These are phyloP conservation scores for Cordylochernes scorpioides DNA, from an alignment of 2,888 invertebrate species.

Conservation along the genomic window DNA sequence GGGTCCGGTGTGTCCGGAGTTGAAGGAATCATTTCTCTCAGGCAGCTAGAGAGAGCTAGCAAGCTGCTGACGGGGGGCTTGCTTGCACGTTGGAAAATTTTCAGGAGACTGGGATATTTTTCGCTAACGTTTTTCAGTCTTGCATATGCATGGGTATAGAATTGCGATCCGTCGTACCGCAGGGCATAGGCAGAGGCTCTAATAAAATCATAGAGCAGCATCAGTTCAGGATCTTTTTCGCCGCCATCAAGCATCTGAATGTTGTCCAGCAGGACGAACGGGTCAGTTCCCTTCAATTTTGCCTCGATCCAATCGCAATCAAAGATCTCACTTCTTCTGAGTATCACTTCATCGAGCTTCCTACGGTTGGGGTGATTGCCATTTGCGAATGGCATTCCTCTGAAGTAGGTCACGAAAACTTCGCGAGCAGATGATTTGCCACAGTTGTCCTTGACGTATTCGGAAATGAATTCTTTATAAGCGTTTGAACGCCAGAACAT, in stretches of 20 bases:
- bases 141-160: conserved; percentile 39
- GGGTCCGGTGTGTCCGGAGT: conserved; percentile 2
- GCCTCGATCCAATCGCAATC: conserved; percentile 50
- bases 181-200: conserved; percentile 42
- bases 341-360: conserved; percentile 51
- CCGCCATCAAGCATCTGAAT: conserved; percentile 17
- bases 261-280: conserved; percentile 13
- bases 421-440: too few relatives aligned
- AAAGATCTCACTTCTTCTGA: conserved; percentile 37
- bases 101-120: conserved; percentile 9
- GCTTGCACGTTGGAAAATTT: conserved; percentile 8
- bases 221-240: conserved; percentile 23
- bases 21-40: conserved; percentile 11
- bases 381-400: too few relatives aligned
- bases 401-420: too few relatives aligned
- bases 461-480: too few relatives aligned
- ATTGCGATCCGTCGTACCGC: conserved; percentile 53
- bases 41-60: conserved; percentile 28
- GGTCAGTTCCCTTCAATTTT: conserved; percentile 34
- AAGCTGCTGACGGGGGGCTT: conserved; percentile 31
- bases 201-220: conserved; percentile 34
- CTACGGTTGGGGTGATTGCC: too few relatives aligned
- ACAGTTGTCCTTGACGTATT: too few relatives aligned
- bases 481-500: too few relatives aligned
- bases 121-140: conserved; percentile 20